Evolutionary conservation across 2,888 invertebrate species (phyloP), one percentile per base, ranked within the genome.

Genomic region (Macrostomum cliftonense): DNA sequence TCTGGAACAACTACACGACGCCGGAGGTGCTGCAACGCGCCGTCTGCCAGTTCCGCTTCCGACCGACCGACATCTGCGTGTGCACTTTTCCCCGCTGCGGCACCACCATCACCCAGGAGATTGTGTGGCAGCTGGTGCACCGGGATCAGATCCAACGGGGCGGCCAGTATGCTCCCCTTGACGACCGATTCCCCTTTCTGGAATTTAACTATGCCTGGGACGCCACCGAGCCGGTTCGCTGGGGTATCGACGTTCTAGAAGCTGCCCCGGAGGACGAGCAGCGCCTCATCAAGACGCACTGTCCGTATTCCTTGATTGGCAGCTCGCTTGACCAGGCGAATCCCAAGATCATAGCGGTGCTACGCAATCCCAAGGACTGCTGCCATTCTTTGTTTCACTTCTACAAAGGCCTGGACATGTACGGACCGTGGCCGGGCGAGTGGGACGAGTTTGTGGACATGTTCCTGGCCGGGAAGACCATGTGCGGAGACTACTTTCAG

Each of bases 241-340:
- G 9, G 4, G 28, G 28, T 9, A 28, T 9, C 28, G 9, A 28
- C 4, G 4, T 28, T 9, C 9, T 4, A 11, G 7, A 7, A 12
- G 45, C 37, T 16, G n/a, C 20, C 14, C 5, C 7, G 14, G 17
- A 9, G 14, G 19, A 19, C 19, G 17, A n/a, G 14, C 7, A 43
- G 9, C 45, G 45, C 7, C 14, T 45, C 5, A 45, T 45, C 14
- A 45, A 45, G 14, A 45, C 45, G 12, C 45, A 45, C 42, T 20
- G 37, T 12, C 45, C 45, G 42, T 45, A 45, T 43, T 20, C 13
- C 7, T 45, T 45, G 37, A 21, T 45, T 11, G 17, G 36, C 16
- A 12, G 17, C 9, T 39, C 37, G 14, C 14, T 45, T 11, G 45
- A 45, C 37, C 37, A 45, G 19, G 45, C 19, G 13, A 45, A 45